Percentiles rank a stretch among this genome's conserved stretches.
Evolutionary conservation across 2,888 invertebrate genomes (phyloP).

Genomic region (Dorcus parallelipipedus): DNA sequence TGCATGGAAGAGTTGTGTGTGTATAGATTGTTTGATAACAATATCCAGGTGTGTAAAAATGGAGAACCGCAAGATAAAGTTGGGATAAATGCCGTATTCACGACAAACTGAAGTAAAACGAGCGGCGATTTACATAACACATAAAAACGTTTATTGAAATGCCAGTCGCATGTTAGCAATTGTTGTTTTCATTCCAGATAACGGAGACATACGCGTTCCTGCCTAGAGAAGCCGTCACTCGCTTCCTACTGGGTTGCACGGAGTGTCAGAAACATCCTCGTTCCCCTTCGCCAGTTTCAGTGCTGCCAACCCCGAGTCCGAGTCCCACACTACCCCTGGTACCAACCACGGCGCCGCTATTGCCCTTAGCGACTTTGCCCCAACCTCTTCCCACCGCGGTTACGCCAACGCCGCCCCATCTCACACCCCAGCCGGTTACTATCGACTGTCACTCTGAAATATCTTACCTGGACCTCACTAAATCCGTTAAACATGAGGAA

Average conservation of each 20-base stretch:
- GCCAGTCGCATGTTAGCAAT: slow-evolving; percentile 32
- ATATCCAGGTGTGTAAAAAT: too few relatives aligned
- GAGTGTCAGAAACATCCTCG: slow-evolving; percentile 84
- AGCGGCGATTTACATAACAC: slow-evolving; percentile 25
- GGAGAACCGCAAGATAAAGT: neutral
- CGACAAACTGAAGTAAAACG: slow-evolving; percentile 14
- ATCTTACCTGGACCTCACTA: slow-evolving; percentile 30
- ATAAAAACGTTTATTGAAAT: slow-evolving; percentile 35
- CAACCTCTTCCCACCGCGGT: slow-evolving; percentile 14
- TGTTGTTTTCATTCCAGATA: slow-evolving; percentile 66
- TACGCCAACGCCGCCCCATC: slow-evolving; percentile 20
- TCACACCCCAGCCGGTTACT: slow-evolving; percentile 22
- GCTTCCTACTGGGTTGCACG: slow-evolving; percentile 90
- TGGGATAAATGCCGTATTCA: neutral
- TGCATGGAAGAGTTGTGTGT: too few relatives aligned
- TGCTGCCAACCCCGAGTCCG: slow-evolving; percentile 46
- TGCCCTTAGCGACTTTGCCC: slow-evolving; percentile 21
- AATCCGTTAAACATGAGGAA: slow-evolving; percentile 24
- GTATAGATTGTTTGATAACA: too few relatives aligned
- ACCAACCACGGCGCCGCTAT: slow-evolving; percentile 32
- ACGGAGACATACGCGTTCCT: slow-evolving; percentile 95
- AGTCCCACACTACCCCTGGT: slow-evolving; percentile 41
- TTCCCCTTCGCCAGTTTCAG: slow-evolving; percentile 60
- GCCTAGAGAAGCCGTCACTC: slow-evolving; percentile 93
- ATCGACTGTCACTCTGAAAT: slow-evolving; percentile 28